Evolutionary conservation across 2,797 vertebrate genomes (phyloP).

Genomic region (Cheirogaleus major): DNA sequence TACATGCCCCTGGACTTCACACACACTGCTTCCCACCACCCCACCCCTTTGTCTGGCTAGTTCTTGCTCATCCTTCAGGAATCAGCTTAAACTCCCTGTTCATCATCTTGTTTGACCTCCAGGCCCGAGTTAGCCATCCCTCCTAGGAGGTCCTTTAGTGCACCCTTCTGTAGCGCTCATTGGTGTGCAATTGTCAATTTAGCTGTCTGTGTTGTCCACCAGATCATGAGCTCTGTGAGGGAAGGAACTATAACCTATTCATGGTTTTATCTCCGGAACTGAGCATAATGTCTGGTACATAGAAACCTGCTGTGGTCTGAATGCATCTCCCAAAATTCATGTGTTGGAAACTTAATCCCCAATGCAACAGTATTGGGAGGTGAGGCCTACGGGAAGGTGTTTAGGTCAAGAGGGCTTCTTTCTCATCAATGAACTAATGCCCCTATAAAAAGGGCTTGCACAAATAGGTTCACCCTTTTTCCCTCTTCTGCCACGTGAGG

Average conservation of each 20-base stretch:
- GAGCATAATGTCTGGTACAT: neutral
- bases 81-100: neutral
- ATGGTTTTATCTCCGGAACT: neutral
- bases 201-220: neutral
- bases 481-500: neutral
- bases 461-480: neutral
- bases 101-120: neutral
- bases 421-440: neutral
- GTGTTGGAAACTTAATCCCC: neutral
- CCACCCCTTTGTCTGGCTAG: no score
- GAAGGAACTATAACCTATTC: neutral
- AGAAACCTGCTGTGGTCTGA: neutral
- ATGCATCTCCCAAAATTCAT: neutral
- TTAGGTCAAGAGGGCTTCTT: neutral
- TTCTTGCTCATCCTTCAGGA: neutral
- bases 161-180: neutral
- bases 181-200: no score
- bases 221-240: neutral
- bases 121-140: no score
- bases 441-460: neutral
- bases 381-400: neutral
- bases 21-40: neutral
- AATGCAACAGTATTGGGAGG: neutral
- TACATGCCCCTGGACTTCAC: neutral
- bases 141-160: neutral